Evolutionary conservation across 2,888 invertebrate genomes (phyloP).

Genomic region (Plemyria rubiginata): DNA sequence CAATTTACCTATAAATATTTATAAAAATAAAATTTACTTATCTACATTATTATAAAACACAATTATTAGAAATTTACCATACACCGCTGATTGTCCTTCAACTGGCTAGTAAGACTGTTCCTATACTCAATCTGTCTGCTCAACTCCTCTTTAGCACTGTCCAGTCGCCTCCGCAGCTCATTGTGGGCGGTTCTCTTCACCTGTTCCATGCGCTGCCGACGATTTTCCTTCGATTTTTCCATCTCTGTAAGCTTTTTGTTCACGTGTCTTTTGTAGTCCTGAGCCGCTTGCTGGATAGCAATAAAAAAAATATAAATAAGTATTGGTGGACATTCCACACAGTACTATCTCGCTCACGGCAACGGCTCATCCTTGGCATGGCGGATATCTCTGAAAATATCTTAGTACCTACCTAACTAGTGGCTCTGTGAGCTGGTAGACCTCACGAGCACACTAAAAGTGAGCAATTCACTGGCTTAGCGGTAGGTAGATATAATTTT

Average conservation of each 20-base stretch:
- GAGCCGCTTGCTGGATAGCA: constrained; percentile 60
- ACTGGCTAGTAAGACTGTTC: constrained; percentile 62
- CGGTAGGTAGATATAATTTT: no score
- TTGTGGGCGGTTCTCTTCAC: constrained; percentile 62
- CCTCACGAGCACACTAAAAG: no score
- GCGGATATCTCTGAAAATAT: no score
- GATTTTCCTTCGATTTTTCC: constrained; percentile 54
- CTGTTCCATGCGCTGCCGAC: constrained; percentile 57
- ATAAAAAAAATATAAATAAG: not conserved
- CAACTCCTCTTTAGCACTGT: constrained; percentile 64
- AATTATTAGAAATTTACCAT: constrained; percentile 51
- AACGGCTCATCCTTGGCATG: no score
- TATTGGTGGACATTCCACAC: no score
- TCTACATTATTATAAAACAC: not conserved
- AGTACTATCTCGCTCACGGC: no score
- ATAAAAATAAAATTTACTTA: no score
- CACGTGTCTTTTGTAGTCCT: constrained; percentile 65
- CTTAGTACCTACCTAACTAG: no score
- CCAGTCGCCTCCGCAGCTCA: constrained; percentile 61
- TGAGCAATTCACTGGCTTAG: no score
- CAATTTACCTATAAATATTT: no score
- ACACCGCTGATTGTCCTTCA: constrained; percentile 63
- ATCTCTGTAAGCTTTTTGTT: constrained; percentile 54
- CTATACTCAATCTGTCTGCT: constrained; percentile 67
- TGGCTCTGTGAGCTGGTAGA: no score